Evolutionary conservation across 1,140 invertebrate genomes (phyloP).

Genomic region (Carcinoscorpius rotundicauda): DNA sequence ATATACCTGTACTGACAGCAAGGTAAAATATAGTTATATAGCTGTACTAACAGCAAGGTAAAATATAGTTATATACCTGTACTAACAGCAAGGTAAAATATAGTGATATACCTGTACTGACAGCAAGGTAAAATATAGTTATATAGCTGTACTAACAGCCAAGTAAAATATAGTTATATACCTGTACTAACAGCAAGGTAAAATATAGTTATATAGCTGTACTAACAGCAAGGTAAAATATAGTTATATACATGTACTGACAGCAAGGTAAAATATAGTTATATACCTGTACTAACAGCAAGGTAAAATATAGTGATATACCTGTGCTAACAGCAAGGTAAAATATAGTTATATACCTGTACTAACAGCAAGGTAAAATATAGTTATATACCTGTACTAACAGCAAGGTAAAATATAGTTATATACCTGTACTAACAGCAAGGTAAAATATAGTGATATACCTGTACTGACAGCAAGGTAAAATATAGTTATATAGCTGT

Average conservation of each 20-base stretch:
- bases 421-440: slow-evolving; percentile 25
- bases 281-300: slow-evolving; percentile 25
- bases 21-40: slow-evolving; percentile 26
- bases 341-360: slow-evolving; percentile 9
- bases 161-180: slow-evolving; percentile 26
- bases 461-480: slow-evolving; percentile 31
- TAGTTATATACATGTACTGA: slow-evolving; percentile 16
- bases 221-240: slow-evolving; percentile 32
- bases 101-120: slow-evolving; percentile 16
- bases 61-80: slow-evolving; percentile 9
- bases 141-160: slow-evolving; percentile 24
- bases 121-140: slow-evolving; percentile 29
- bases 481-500: slow-evolving; percentile 9
- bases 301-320: slow-evolving; percentile 26
- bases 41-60: slow-evolving; percentile 31
- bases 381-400: slow-evolving; percentile 17
- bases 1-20: slow-evolving; percentile 25
- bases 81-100: slow-evolving; percentile 32
- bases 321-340: slow-evolving; percentile 31
- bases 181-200: slow-evolving; percentile 31
- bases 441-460: slow-evolving; percentile 26
- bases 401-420: slow-evolving; percentile 29
- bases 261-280: slow-evolving; percentile 29
- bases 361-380: slow-evolving; percentile 32
- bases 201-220: slow-evolving; percentile 9